Conservation (phyloP, 1,140 invertebrate genomes). For the Sycophaga agraensis region DNA sequence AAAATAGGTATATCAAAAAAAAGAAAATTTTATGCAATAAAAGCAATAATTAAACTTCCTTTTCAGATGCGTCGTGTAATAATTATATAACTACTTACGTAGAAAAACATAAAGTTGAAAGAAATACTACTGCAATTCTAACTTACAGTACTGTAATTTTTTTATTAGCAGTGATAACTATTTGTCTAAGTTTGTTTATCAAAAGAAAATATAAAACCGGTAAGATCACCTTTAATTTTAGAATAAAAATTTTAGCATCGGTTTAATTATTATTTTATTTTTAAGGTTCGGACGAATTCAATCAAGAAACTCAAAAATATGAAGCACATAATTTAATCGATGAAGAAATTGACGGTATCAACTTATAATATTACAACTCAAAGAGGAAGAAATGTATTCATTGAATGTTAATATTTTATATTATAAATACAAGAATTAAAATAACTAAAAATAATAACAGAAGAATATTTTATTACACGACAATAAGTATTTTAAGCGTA, state of each 20-base stretch:
- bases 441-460: too few relatives aligned
- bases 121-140: conserved; percentile 8
- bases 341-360: background rate
- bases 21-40: too few relatives aligned
- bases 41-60: too few relatives aligned
- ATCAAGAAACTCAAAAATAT: background rate
- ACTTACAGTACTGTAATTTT: background rate
- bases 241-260: background rate
- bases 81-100: background rate
- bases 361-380: background rate
- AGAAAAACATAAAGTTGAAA: background rate
- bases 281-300: background rate
- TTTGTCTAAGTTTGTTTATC: background rate
- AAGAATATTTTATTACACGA: too few relatives aligned
- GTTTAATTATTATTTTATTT: background rate
- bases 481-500: too few relatives aligned
- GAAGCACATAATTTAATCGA: background rate
- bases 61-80: conserved; percentile 30
- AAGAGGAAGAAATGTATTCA: too few relatives aligned
- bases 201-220: background rate
- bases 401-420: too few relatives aligned
- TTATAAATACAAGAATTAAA: too few relatives aligned
- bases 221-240: too few relatives aligned
- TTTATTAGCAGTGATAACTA: background rate
- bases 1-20: too few relatives aligned